Evolutionary conservation across 2,797 vertebrate species (phyloP).

Genomic region (Delichon dasypus): DNA sequence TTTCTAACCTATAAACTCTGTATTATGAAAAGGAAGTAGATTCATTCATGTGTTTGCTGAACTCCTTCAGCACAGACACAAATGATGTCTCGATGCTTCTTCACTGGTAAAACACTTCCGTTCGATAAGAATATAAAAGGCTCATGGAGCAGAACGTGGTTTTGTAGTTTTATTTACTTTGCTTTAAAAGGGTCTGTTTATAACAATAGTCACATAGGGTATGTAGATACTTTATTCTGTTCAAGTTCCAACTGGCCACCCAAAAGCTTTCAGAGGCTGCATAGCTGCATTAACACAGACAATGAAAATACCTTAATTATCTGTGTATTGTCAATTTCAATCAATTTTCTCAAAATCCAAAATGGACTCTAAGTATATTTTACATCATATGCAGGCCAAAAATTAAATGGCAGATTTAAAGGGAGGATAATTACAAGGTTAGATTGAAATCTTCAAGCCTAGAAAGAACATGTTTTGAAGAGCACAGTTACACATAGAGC

Average conservation of each 20-base stretch:
- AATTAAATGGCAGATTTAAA: not conserved
- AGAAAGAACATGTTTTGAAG: not conserved
- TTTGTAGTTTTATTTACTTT: not conserved
- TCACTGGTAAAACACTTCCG: not conserved
- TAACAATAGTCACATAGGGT: not conserved
- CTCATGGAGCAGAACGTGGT: not conserved
- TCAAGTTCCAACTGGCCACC: not conserved
- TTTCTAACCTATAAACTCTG: constrained; percentile 34
- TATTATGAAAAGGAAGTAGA: constrained; percentile 38
- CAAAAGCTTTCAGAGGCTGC: not conserved
- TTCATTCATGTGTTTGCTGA: constrained; percentile 9
- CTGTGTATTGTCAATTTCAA: not conserved
- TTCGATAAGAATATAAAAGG: not conserved
- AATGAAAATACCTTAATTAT: not conserved
- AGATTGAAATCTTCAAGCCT: not conserved
- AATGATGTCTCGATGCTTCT: not conserved
- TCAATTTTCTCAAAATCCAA: not conserved
- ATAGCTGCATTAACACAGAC: not conserved
- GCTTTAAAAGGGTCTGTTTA: not conserved
- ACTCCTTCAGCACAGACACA: not conserved
- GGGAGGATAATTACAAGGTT: not conserved
- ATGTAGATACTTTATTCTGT: not conserved
- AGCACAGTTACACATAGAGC: not conserved
- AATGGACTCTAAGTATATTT: not conserved
- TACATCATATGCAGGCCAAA: not conserved